Conservation (phyloP, 2,888 invertebrate genomes). For the Cephus runcator region DNA sequence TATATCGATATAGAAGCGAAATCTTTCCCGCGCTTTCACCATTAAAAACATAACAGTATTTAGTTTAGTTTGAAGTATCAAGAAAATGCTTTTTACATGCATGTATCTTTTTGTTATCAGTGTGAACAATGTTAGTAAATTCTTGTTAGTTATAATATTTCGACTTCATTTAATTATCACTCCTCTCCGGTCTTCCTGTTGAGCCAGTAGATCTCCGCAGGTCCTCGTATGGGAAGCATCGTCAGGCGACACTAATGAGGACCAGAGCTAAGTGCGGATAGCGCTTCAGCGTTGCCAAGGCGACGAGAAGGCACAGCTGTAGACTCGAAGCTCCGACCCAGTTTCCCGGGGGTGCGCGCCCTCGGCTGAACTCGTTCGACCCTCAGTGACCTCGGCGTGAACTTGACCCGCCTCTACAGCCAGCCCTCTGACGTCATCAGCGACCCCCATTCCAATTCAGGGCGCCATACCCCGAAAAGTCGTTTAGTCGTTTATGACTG, state of each 20-base stretch:
- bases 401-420: slow-evolving; percentile 28
- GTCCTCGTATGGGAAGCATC: background rate
- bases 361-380: slow-evolving; percentile 12
- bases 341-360: slow-evolving; percentile 7
- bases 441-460: slow-evolving; percentile 10
- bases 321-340: slow-evolving; percentile 4
- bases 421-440: slow-evolving; percentile 21
- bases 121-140: background rate
- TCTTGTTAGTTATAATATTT: background rate
- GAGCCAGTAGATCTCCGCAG: background rate
- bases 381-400: slow-evolving; percentile 26
- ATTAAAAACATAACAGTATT: background rate
- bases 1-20: background rate
- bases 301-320: background rate
- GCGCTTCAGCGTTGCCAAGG: background rate
- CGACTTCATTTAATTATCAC: background rate
- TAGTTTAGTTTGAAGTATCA: background rate
- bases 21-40: background rate
- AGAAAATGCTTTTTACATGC: background rate
- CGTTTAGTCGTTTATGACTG: slow-evolving; percentile 14
- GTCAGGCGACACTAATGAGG: background rate
- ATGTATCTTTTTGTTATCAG: background rate
- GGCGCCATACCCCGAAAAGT: slow-evolving; percentile 3
- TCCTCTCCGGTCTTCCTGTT: background rate
- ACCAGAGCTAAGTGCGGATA: background rate